These are phyloP conservation scores for Pyxicephalus adspersus DNA, from an alignment of 2,113 vertebrate genomes.

Conservation along the genomic window DNA sequence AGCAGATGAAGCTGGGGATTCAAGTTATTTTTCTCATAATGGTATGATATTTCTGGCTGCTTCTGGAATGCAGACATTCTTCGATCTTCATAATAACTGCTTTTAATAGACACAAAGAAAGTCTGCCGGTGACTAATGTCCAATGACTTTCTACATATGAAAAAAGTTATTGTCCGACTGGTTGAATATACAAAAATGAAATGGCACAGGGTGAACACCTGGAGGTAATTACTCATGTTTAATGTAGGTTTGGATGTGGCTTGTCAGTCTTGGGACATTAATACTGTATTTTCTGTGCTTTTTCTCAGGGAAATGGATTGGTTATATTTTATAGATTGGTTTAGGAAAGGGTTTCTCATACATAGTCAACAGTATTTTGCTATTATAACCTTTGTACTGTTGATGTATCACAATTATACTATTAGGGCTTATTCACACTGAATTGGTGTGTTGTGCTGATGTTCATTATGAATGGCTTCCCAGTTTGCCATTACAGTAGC, in stretches of 20 bases:
- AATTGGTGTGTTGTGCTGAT: too few relatives aligned
- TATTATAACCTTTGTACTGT: too few relatives aligned
- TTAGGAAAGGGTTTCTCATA: too few relatives aligned
- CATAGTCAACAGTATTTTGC: too few relatives aligned
- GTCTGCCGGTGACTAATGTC: slow-evolving; percentile 28
- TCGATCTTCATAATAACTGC: slow-evolving; percentile 49
- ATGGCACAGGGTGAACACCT: slow-evolving; percentile 46
- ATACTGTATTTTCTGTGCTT: neutral
- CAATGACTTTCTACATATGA: slow-evolving; percentile 16
- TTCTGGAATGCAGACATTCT: slow-evolving; percentile 48
- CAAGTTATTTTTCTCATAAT: slow-evolving; percentile 35
- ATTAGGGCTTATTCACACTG: too few relatives aligned
- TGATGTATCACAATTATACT: too few relatives aligned
- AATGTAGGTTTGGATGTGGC: neutral
- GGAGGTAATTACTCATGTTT: slow-evolving; percentile 40
- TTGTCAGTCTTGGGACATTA: slow-evolving; percentile 8
- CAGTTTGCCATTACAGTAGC: too few relatives aligned
- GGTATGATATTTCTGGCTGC: slow-evolving; percentile 43
- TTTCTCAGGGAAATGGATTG: neutral
- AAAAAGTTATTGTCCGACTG: slow-evolving; percentile 43
- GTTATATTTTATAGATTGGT: neutral
- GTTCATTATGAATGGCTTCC: too few relatives aligned
- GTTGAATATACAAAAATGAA: slow-evolving; percentile 20
- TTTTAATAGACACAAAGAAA: slow-evolving; percentile 45
- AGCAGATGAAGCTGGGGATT: slow-evolving; percentile 38